phyloP scores from a whole-genome alignment of 2,797 vertebrate genomes.

The Myotis findleyi region DNA sequence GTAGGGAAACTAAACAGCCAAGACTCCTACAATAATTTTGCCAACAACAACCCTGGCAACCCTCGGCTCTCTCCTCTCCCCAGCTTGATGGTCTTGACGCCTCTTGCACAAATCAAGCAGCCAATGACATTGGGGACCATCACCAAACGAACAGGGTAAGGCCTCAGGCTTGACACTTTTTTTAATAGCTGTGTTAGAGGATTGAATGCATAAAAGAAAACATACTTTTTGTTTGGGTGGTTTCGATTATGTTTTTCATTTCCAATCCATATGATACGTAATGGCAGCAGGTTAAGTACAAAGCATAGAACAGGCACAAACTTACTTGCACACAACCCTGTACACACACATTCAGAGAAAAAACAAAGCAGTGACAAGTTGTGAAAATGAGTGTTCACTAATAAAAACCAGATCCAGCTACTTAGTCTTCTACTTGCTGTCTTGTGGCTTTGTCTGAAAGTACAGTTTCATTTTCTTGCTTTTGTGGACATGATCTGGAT shows the following conservation, averaged over 20 bases:
- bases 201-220: neutral
- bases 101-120: conserved; percentile 98
- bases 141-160: conserved; percentile 98
- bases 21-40: conserved; percentile 97
- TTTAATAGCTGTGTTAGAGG: neutral
- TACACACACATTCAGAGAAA: neutral
- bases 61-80: conserved; percentile 95
- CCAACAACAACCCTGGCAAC: conserved; percentile 97
- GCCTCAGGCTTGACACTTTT: conserved; percentile 37
- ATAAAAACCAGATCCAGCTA: conserved; percentile 63
- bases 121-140: conserved; percentile 98
- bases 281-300: conserved; percentile 18
- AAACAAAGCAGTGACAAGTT: conserved; percentile 60
- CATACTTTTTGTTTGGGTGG: neutral
- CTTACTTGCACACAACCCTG: neutral
- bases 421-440: neutral
- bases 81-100: conserved; percentile 94
- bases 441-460: conserved; percentile 3
- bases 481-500: neutral
- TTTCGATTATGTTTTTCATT: conserved; percentile 66
- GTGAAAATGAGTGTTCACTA: conserved; percentile 65
- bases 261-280: conserved; percentile 13
- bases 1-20: conserved; percentile 96
- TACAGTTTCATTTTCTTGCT: conserved; percentile 60
- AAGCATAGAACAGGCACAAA: neutral